These are phyloP conservation scores for Helicoverpa armigera DNA, from an alignment of 1,140 invertebrate species.

Conservation along the genomic window DNA sequence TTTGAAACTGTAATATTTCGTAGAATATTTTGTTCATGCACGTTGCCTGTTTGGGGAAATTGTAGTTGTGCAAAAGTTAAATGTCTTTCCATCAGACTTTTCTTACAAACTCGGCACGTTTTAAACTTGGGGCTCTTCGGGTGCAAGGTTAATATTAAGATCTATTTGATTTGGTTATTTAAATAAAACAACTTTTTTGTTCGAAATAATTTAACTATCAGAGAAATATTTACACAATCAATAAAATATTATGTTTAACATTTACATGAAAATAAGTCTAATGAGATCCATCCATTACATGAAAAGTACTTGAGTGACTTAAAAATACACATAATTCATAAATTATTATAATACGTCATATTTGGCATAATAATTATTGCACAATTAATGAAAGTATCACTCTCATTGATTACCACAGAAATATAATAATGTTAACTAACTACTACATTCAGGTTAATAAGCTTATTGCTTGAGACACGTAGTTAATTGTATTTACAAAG, in stretches of 20 bases:
- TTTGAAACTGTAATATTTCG: too few relatives aligned
- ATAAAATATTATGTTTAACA: constrained; percentile 17
- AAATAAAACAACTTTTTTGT: constrained; percentile 12
- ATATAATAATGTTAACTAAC: constrained; percentile 2
- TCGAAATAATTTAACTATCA: constrained; percentile 41
- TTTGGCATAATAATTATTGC: constrained; percentile 56
- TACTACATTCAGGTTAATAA: constrained; percentile 49
- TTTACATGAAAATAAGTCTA: constrained; percentile 28
- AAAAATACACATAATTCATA: background rate
- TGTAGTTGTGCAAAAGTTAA: too few relatives aligned
- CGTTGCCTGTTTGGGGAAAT: too few relatives aligned
- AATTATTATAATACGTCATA: constrained; percentile 30
- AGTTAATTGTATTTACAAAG: constrained; percentile 57
- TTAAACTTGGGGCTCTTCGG: too few relatives aligned
- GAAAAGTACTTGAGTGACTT: constrained; percentile 19
- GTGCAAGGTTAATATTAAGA: background rate
- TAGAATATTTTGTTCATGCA: too few relatives aligned
- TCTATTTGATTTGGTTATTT: background rate
- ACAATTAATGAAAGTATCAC: constrained; percentile 46
- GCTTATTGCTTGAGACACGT: constrained; percentile 84
- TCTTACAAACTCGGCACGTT: too few relatives aligned
- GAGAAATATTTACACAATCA: constrained; percentile 33
- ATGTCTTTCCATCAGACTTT: too few relatives aligned
- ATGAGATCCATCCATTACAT: constrained; percentile 42
- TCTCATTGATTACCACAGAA: constrained; percentile 42